Conservation (phyloP, 2,113 vertebrate species). For the Salvelinus fontinalis region DNA sequence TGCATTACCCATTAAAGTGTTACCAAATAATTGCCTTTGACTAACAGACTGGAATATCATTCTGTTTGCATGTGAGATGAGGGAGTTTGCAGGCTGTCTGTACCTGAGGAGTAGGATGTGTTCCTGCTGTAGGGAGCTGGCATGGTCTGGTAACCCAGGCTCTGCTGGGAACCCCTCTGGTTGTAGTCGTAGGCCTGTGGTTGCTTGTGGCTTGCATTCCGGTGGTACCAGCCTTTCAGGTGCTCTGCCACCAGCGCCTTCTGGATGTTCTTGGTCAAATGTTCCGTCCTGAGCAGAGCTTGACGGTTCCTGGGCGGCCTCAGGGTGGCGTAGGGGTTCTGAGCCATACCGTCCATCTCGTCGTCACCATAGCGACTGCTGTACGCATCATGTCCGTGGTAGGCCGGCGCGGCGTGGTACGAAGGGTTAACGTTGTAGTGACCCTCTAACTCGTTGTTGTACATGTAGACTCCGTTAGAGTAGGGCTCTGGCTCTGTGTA, state of each 20-base stretch:
- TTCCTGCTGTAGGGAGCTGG: conserved; percentile 78
- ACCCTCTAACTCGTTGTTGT: conserved; percentile 88
- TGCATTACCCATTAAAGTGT: no score
- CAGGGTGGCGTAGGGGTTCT: conserved; percentile 88
- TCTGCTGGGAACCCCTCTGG: conserved; percentile 84
- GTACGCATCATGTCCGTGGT: conserved; percentile 77
- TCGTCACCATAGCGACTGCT: conserved; percentile 76
- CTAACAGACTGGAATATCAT: background rate
- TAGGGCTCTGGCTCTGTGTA: conserved; percentile 79
- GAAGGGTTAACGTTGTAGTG: conserved; percentile 90
- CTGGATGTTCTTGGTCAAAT: conserved; percentile 84
- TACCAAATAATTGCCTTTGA: background rate
- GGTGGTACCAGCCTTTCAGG: conserved; percentile 93
- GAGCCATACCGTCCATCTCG: conserved; percentile 77
- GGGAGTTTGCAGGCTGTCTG: background rate
- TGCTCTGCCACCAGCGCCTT: conserved; percentile 92
- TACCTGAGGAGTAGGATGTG: conserved; percentile 76
- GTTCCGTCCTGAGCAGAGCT: conserved; percentile 73
- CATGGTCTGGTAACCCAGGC: conserved; percentile 80
- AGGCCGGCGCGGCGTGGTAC: conserved; percentile 67
- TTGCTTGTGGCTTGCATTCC: conserved; percentile 83
- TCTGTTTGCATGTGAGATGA: background rate
- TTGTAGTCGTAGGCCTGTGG: conserved; percentile 80
- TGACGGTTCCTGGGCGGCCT: conserved; percentile 81
- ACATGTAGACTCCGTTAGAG: conserved; percentile 77